Percentiles rank a stretch among this genome's conserved stretches.
Evolutionary conservation across 2,888 invertebrate genomes (phyloP).

Genomic region (Scaeva pyrastri): DNA sequence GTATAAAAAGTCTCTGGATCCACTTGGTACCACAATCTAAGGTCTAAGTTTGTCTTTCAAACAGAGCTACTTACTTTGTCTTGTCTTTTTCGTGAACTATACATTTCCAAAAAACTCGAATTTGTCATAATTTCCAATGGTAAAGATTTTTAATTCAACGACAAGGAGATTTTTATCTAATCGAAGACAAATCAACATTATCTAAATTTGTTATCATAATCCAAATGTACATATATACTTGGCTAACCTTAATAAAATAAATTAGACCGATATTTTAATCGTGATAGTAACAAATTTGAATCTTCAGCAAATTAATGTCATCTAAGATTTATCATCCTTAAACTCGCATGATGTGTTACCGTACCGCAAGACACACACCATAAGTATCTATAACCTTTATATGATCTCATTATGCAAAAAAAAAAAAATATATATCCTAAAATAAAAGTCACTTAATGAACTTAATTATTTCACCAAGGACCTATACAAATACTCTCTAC

Average conservation of each 20-base stretch:
- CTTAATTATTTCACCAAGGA: constrained; percentile 51
- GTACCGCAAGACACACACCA: constrained; percentile 24
- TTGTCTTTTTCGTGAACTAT: too few relatives aligned
- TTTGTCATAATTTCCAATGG: too few relatives aligned
- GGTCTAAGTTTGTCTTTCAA: too few relatives aligned
- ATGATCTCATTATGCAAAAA: constrained; percentile 10
- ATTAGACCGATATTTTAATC: background rate
- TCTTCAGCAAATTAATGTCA: background rate
- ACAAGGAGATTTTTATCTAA: too few relatives aligned
- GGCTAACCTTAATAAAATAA: background rate
- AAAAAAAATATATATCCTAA: background rate
- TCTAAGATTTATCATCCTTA: constrained; percentile 2
- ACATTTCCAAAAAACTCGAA: too few relatives aligned
- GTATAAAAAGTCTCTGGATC: too few relatives aligned
- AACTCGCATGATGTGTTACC: background rate
- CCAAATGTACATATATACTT: background rate
- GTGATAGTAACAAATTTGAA: background rate
- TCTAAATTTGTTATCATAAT: background rate
- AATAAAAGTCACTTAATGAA: constrained; percentile 28
- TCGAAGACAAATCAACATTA: too few relatives aligned
- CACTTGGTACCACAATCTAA: too few relatives aligned
- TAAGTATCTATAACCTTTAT: too few relatives aligned
- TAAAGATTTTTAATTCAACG: too few relatives aligned
- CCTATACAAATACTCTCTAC: too few relatives aligned
- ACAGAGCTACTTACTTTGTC: too few relatives aligned